Evolutionary conservation across 2,113 vertebrate genomes (phyloP), one percentile per base, ranked within the genome.

Genomic region (Pontoporia blainvillei): DNA sequence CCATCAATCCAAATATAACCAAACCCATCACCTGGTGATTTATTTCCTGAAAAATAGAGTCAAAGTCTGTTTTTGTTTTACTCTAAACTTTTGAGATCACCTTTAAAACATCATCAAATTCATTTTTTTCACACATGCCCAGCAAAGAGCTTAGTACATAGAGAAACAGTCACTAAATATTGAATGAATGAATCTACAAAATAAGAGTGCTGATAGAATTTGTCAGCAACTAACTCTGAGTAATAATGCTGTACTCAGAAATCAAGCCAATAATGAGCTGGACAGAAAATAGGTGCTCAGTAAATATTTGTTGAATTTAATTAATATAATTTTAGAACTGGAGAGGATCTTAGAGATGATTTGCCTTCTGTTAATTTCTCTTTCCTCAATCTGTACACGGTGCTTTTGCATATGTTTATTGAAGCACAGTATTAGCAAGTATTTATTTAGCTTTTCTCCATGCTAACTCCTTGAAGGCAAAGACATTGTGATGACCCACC

Each of bases 381-480:
- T 52, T 20, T 83, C 46, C 15, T 96, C 79, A 34, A 29, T 14
- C 41, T 52, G 14, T 31, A 46, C 41, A 54, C 1, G 2, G 41
- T 90, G 57, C 14, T 62, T 72, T 82, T 82, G 44, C 31, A 27
- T 61, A 18, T 23, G 59, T 52, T 86, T 90, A 39, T 13, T 75
- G 66, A 93, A 81, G 31, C 23, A 46, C 75, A 54, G 15, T 46
- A 61, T 81, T 75, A 94, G n/a, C 62, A 91, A 78, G 29, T 79
- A 84, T 29, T 59, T 87, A n/a, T 54, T 82, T 75, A 54, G 12
- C 52, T 93, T 95, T 95, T 64, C 41, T 92, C 71, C 52, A n/a
- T 21, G 61, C 86, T 89, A 72, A 95, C 20, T 93, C 95, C 46
- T 82, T 72, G 44, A 86, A n/a, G n/a, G 46, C 86, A 95, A 90